Evolutionary conservation across 2,888 invertebrate genomes (phyloP).

Genomic region (Tenthredo livida): DNA sequence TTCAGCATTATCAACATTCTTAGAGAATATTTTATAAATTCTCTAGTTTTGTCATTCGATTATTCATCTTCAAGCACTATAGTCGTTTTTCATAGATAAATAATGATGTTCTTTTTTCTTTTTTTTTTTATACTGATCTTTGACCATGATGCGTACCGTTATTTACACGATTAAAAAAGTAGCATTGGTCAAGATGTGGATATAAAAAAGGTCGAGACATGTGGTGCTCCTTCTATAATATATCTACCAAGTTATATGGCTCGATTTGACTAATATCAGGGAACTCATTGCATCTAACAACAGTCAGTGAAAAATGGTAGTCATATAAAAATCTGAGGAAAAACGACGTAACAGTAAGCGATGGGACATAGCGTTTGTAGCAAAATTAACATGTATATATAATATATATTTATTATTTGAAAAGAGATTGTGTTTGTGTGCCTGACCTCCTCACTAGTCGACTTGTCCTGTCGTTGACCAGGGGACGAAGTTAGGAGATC

Average conservation of each 20-base stretch:
- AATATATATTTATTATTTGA: conserved; percentile 35
- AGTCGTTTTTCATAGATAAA: conserved; percentile 11
- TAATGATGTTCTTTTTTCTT: neutral
- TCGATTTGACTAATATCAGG: conserved; percentile 15
- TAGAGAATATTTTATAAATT: neutral
- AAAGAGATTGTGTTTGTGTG: conserved; percentile 60
- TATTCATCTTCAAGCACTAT: conserved; percentile 37
- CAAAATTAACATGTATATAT: conserved; percentile 32
- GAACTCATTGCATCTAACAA: conserved; percentile 64
- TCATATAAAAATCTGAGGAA: conserved; percentile 53
- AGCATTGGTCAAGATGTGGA: conserved; percentile 50
- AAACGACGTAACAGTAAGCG: conserved; percentile 53
- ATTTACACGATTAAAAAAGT: conserved; percentile 52
- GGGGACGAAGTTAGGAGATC: conserved; percentile 96
- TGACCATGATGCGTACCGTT: conserved; percentile 17
- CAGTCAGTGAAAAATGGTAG: conserved; percentile 41
- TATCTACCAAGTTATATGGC: neutral
- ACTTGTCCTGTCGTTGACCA: conserved; percentile 93
- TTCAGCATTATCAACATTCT: neutral
- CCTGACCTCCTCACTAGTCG: conserved; percentile 96
- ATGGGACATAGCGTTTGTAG: conserved; percentile 42
- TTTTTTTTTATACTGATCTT: neutral
- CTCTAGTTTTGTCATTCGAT: neutral
- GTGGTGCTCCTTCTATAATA: neutral
- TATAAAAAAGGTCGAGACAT: neutral